A percentile compares a stretch with the other conserved stretches of the same genome.
Evolutionary conservation across 2,797 vertebrate genomes (phyloP).

Genomic region (Malurus leucopterus): DNA sequence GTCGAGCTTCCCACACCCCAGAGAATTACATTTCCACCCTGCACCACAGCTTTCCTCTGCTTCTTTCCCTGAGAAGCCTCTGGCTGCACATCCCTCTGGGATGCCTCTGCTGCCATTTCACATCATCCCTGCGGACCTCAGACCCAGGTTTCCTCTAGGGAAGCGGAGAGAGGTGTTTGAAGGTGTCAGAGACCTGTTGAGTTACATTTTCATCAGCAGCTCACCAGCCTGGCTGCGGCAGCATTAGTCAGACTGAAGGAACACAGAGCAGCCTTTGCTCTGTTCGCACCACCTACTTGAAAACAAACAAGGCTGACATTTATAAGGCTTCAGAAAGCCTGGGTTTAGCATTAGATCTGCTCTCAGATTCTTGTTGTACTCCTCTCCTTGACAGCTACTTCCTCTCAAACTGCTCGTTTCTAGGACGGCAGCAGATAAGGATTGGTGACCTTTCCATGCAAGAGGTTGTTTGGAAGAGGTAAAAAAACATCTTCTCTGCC

Average conservation of each 20-base stretch:
- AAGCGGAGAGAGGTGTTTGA: not conserved
- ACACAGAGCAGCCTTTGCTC: not conserved
- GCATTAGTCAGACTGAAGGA: not conserved
- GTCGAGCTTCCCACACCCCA: not conserved
- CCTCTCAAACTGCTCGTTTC: not conserved
- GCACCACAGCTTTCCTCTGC: not conserved
- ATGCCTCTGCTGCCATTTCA: not conserved
- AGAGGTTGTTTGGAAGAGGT: not conserved
- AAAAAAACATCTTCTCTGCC: not conserved
- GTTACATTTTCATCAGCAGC: slow-evolving; percentile 2
- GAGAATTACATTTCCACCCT: not conserved
- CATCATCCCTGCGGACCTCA: not conserved
- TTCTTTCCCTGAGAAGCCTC: not conserved
- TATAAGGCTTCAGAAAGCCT: not conserved
- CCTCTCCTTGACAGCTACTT: not conserved
- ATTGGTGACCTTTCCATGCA: not conserved
- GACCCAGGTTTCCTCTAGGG: not conserved
- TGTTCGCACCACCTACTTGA: not conserved
- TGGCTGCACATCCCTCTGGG: not conserved
- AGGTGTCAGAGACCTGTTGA: not conserved
- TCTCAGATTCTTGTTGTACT: not conserved
- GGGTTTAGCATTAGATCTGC: not conserved
- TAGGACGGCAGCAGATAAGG: not conserved
- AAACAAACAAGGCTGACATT: slow-evolving; percentile 23
- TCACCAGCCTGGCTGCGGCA: not conserved